Evolutionary conservation across 92 coral and sea anemone genomes (phyloP).

Genomic region (Chrysogorgia sp.): DNA sequence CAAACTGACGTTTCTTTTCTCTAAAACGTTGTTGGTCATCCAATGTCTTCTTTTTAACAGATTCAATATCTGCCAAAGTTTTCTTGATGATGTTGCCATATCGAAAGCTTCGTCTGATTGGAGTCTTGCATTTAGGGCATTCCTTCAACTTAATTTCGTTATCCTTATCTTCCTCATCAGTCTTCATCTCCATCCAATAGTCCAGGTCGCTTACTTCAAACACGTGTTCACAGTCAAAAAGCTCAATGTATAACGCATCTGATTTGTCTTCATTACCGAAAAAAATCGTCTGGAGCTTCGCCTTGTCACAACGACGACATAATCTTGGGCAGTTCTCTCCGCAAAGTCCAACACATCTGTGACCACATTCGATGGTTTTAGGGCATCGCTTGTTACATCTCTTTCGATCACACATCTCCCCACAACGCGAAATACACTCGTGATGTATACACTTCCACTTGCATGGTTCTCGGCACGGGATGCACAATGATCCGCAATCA

Average conservation of each 20-base stretch:
- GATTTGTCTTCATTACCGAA: slow-evolving; percentile 21
- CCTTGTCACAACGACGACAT: slow-evolving; percentile 60
- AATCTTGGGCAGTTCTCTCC: slow-evolving; percentile 75
- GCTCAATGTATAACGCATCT: slow-evolving; percentile 56
- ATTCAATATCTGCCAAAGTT: slow-evolving; percentile 47
- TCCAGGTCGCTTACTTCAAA: slow-evolving; percentile 66
- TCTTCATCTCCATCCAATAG: slow-evolving; percentile 58
- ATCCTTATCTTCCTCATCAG: slow-evolving; percentile 9
- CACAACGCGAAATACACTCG: slow-evolving; percentile 63
- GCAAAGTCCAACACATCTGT: slow-evolving; percentile 54
- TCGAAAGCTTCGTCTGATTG: slow-evolving; percentile 60
- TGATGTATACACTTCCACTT: slow-evolving; percentile 62
- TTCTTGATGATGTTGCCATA: slow-evolving; percentile 60
- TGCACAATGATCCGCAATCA: slow-evolving; percentile 61
- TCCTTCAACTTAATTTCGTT: slow-evolving; percentile 38
- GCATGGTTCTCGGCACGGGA: slow-evolving; percentile 63
- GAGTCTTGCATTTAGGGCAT: slow-evolving; percentile 61
- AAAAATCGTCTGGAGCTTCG: slow-evolving; percentile 46
- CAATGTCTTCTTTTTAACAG: slow-evolving; percentile 27
- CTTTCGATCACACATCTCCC: slow-evolving; percentile 60
- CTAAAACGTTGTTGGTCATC: neutral
- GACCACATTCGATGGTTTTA: slow-evolving; percentile 56
- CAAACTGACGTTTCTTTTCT: neutral
- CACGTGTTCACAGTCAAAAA: slow-evolving; percentile 70
- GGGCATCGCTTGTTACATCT: slow-evolving; percentile 64